phyloP scores from a whole-genome alignment of 2,888 invertebrate species.

The Petrolisthes cinctipes region DNA sequence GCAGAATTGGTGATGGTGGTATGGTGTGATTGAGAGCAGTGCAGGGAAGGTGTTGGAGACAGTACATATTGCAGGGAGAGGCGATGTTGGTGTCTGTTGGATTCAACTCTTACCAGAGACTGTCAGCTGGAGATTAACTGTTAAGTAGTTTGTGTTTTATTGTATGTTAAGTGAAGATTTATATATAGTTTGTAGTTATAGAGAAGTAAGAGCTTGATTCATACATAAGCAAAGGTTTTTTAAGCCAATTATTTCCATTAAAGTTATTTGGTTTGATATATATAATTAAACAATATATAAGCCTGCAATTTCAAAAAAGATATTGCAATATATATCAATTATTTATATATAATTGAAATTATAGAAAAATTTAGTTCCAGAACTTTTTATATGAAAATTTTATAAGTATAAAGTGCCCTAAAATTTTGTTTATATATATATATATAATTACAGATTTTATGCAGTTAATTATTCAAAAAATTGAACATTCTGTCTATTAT shows the following conservation, averaged over 20 bases:
- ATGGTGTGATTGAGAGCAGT: no score
- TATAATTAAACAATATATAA: slow-evolving; percentile 4
- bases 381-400: not conserved
- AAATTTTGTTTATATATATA: slow-evolving; percentile 14
- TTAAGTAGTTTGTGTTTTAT: slow-evolving; percentile 1
- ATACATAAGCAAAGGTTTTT: not conserved
- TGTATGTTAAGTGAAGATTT: slow-evolving; percentile 13
- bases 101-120: not conserved
- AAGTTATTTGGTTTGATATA: not conserved
- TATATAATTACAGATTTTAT: slow-evolving; percentile 12
- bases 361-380: not conserved
- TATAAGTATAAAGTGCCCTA: not conserved
- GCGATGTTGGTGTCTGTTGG: no score
- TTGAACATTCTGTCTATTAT: slow-evolving; percentile 1
- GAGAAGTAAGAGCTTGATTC: slow-evolving; percentile 13
- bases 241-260: slow-evolving; percentile 12
- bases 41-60: no score
- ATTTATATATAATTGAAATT: slow-evolving; percentile 14
- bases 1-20: no score
- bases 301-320: slow-evolving; percentile 9
- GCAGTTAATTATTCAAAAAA: slow-evolving; percentile 1
- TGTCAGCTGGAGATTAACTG: slow-evolving; percentile 8
- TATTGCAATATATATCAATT: not conserved
- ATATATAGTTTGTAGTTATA: slow-evolving; percentile 6
- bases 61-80: no score